A percentile compares a stretch with the other conserved stretches of the same genome.
Conservation (phyloP, 2,797 vertebrate species). For the Salarias fasciatus region DNA sequence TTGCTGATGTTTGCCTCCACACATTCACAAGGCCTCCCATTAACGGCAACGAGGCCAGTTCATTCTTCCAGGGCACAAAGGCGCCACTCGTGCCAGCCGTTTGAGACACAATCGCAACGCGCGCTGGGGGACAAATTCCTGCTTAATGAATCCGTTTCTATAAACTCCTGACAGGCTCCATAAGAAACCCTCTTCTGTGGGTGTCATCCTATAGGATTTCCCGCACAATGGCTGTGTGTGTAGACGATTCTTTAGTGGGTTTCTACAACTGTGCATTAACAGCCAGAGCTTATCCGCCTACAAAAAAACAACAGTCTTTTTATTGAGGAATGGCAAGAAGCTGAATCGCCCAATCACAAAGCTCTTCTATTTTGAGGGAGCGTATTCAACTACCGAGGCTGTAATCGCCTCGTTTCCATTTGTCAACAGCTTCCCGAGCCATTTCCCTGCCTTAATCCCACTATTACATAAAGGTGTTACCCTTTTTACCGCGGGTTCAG, state of each 20-base stretch:
- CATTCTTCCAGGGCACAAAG: constrained; percentile 44
- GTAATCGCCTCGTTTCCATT: constrained; percentile 48
- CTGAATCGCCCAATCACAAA: constrained; percentile 40
- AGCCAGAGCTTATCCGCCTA: constrained; percentile 43
- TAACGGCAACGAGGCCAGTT: constrained; percentile 47
- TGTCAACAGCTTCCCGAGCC: constrained; percentile 36
- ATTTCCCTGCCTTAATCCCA: constrained; percentile 30
- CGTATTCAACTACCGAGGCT: constrained; percentile 17
- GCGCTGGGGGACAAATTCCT: constrained; percentile 54
- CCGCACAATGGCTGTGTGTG: constrained; percentile 18
- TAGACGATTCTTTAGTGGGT: constrained; percentile 27
- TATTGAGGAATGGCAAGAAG: constrained; percentile 13
- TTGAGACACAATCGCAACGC: constrained; percentile 40
- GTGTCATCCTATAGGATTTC: constrained; percentile 10
- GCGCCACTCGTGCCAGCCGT: constrained; percentile 24
- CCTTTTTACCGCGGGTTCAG: constrained; percentile 8
- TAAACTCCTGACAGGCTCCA: constrained; percentile 17
- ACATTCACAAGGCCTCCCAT: constrained; percentile 33
- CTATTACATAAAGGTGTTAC: constrained; percentile 12
- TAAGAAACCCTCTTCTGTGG: constrained; percentile 40
- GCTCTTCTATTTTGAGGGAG: constrained; percentile 39
- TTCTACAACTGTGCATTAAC: constrained; percentile 27
- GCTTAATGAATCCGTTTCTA: constrained; percentile 44
- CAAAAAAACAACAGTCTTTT: constrained; percentile 39
- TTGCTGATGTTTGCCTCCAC: constrained; percentile 34